Conservation (phyloP, 2,113 vertebrate species). For the Dipodomys spectabilis region DNA sequence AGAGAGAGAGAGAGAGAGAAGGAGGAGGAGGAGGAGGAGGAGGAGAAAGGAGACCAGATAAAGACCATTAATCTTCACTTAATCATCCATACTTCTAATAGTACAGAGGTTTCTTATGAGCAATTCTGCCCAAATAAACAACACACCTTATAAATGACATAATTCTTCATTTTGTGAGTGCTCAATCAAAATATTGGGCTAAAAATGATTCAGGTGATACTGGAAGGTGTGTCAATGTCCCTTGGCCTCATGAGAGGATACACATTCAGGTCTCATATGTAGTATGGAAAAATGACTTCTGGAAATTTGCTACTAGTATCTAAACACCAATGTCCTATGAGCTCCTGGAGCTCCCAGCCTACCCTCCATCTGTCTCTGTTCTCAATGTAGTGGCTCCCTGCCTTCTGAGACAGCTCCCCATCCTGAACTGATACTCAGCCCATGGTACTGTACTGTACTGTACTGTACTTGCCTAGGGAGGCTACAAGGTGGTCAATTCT, state of each 20-base stretch:
- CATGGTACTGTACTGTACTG: background rate
- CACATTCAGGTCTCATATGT: background rate
- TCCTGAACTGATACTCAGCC: slow-evolving; percentile 54
- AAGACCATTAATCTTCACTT: background rate
- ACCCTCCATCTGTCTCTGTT: slow-evolving; percentile 62
- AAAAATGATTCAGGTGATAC: slow-evolving; percentile 9
- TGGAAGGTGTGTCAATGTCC: background rate
- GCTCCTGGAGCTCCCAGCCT: slow-evolving; percentile 60
- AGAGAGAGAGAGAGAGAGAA: too few relatives aligned
- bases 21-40: background rate
- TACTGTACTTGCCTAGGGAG: background rate
- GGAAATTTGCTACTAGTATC: slow-evolving; percentile 25
- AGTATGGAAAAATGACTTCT: slow-evolving; percentile 49
- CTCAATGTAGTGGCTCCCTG: slow-evolving; percentile 26
- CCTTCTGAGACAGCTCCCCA: slow-evolving; percentile 62
- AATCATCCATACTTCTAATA: background rate
- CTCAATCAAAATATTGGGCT: background rate
- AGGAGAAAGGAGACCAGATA: background rate
- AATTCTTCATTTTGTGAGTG: background rate
- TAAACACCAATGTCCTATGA: background rate
- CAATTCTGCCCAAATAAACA: background rate
- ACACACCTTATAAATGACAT: background rate
- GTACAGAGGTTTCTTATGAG: background rate
- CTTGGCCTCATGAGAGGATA: background rate
- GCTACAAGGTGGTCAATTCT: slow-evolving; percentile 38